phyloP scores from a whole-genome alignment of 35 echinoderm and acorn worm species.

The Hemicentrotus pulcherrimus region DNA sequence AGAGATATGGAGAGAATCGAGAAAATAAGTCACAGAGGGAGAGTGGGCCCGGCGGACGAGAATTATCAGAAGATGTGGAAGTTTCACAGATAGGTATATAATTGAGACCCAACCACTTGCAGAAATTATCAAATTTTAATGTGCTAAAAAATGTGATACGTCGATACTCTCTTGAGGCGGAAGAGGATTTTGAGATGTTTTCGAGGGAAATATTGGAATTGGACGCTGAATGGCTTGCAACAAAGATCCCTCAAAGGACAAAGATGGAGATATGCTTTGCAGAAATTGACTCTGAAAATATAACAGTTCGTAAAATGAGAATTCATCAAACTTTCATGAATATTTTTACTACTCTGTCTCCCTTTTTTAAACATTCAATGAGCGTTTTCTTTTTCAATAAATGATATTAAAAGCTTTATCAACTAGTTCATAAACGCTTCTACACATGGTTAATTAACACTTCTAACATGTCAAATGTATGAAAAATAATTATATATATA shows the following conservation, averaged over 20 bases:
- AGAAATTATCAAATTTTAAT: background rate
- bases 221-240: background rate
- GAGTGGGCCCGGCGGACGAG: background rate
- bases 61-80: background rate
- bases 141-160: background rate
- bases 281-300: background rate
- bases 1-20: background rate
- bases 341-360: no score
- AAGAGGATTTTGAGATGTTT: background rate
- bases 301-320: background rate
- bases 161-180: background rate
- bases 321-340: background rate
- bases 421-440: no score
- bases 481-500: no score
- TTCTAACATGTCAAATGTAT: no score
- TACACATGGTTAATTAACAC: no score
- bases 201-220: background rate
- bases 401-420: no score
- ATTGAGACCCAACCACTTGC: conserved; percentile 1
- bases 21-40: background rate
- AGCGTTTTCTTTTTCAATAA: no score
- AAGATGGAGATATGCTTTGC: background rate
- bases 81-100: background rate
- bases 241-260: background rate
- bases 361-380: no score